These are phyloP conservation scores for Microcebus lehilahytsara DNA, from an alignment of 2,113 vertebrate species.

Conservation along the genomic window DNA sequence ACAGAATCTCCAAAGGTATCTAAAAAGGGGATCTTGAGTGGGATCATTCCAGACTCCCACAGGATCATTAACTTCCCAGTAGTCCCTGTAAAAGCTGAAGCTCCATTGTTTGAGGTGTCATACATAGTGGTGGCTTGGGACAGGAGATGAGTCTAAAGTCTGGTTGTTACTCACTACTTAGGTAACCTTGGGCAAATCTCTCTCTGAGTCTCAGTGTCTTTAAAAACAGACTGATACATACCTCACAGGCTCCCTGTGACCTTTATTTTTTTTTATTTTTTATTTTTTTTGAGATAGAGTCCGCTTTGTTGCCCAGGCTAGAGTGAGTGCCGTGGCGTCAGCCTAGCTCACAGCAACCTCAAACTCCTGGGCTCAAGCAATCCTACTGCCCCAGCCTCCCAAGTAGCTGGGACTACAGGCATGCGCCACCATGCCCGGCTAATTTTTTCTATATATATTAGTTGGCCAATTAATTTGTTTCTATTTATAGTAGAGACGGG, in stretches of 20 bases:
- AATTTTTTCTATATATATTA: too few species aligned
- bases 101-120: neutral
- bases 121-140: neutral
- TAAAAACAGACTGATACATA: neutral
- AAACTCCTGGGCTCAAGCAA: too few species aligned
- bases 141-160: neutral
- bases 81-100: neutral
- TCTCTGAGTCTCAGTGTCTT: neutral
- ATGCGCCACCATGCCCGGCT: too few species aligned
- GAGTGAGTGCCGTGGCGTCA: too few species aligned
- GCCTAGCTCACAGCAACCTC: too few species aligned
- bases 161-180: neutral
- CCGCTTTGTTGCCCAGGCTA: too few species aligned
- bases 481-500: too few species aligned
- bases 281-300: too few species aligned
- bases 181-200: neutral
- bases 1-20: neutral
- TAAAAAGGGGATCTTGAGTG: neutral
- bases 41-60: neutral
- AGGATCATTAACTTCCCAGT: neutral
- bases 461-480: too few species aligned
- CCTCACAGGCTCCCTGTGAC: neutral
- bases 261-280: neutral
- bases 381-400: too few species aligned
- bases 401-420: too few species aligned